Percentiles rank a stretch among this genome's conserved stretches.
Conservation (phyloP, 2,888 invertebrate genomes). For the Empis livida region DNA sequence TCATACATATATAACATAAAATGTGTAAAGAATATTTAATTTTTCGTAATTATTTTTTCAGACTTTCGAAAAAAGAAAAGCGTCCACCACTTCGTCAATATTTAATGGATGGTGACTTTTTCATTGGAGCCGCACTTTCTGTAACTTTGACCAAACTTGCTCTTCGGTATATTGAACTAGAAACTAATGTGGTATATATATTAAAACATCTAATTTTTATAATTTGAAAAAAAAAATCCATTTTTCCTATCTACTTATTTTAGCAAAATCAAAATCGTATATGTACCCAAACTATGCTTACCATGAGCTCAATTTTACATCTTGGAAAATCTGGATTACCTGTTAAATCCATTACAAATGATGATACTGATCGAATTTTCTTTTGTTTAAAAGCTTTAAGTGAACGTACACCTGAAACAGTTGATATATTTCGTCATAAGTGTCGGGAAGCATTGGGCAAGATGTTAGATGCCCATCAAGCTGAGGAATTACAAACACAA, state of each 20-base stretch:
- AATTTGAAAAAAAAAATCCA: background rate
- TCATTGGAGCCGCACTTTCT: constrained; percentile 84
- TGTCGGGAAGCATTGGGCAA: constrained; percentile 67
- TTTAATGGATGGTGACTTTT: constrained; percentile 89
- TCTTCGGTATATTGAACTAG: constrained; percentile 48
- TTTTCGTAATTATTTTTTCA: constrained; percentile 16
- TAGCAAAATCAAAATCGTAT: constrained; percentile 42
- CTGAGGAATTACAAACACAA: constrained; percentile 36
- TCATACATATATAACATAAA: background rate
- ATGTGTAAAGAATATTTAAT: constrained; percentile 1
- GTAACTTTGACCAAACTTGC: constrained; percentile 86
- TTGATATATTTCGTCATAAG: constrained; percentile 51
- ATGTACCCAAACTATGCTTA: constrained; percentile 73
- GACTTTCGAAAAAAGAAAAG: constrained; percentile 49
- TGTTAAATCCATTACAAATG: constrained; percentile 79
- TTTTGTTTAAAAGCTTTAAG: constrained; percentile 65
- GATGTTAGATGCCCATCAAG: constrained; percentile 70
- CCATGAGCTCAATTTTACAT: constrained; percentile 75
- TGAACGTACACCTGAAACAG: constrained; percentile 51
- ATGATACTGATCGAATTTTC: constrained; percentile 82
- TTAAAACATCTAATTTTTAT: background rate
- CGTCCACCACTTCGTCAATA: constrained; percentile 75
- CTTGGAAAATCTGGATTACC: constrained; percentile 66
- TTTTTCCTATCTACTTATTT: background rate
- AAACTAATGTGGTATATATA: constrained; percentile 23